Percentiles rank a stretch among this genome's conserved stretches.
These are phyloP conservation scores for Melanitta fusca DNA, from an alignment of 2,797 vertebrate genomes.

Conservation along the genomic window DNA sequence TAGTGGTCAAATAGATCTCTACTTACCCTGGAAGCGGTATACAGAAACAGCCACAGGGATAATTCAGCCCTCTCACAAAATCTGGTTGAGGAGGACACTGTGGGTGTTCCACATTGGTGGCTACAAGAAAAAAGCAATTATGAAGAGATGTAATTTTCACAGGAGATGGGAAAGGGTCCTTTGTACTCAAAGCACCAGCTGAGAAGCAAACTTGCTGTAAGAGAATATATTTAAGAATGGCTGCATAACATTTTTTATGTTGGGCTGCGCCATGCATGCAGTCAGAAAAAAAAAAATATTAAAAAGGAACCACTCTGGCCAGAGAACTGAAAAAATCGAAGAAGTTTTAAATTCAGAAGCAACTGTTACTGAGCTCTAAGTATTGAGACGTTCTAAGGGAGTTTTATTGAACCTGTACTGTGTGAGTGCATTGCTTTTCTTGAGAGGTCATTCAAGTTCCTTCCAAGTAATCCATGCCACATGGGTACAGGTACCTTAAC, in stretches of 20 bases:
- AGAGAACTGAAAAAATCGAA: background rate
- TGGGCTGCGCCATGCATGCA: background rate
- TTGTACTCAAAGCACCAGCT: background rate
- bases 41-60: slow-evolving; percentile 93
- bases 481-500: background rate
- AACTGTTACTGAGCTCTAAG: background rate
- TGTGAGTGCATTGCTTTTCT: background rate
- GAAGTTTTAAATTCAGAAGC: background rate
- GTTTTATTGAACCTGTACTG: background rate
- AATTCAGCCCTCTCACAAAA: slow-evolving; percentile 91
- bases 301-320: background rate
- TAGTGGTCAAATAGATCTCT: background rate
- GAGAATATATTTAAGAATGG: background rate
- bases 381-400: rapidly evolving
- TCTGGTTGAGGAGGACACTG: slow-evolving; percentile 85
- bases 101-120: slow-evolving; percentile 86
- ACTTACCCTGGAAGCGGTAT: slow-evolving; percentile 91
- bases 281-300: background rate
- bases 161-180: background rate
- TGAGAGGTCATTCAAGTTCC: background rate
- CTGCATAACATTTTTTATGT: background rate
- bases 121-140: slow-evolving; percentile 72
- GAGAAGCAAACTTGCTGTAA: background rate
- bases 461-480: background rate
- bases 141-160: background rate